phyloP scores from a whole-genome alignment of 2,113 vertebrate genomes.

The Chaetodon auriga region DNA sequence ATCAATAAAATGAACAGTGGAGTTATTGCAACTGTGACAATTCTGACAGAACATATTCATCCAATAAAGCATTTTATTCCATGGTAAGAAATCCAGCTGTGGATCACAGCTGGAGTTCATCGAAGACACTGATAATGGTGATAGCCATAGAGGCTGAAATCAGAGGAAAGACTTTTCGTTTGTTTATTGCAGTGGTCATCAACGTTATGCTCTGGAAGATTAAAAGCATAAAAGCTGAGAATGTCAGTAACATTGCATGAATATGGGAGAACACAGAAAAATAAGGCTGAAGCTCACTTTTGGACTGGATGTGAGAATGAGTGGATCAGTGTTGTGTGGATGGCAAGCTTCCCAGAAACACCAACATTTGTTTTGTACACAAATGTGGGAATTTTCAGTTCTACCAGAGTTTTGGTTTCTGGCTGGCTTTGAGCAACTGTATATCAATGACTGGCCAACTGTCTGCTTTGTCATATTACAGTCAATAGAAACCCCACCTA shows the following conservation, averaged over 20 bases:
- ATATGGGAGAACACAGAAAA: not conserved
- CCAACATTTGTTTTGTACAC: not conserved
- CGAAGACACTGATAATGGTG: not conserved
- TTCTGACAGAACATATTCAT: not conserved
- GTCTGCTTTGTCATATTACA: not conserved
- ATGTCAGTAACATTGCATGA: not conserved
- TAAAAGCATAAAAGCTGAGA: not conserved
- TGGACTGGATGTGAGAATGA: not conserved
- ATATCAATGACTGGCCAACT: not conserved
- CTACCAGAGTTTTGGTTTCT: not conserved
- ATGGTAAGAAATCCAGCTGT: slow-evolving; percentile 6
- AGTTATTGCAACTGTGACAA: slow-evolving; percentile 15
- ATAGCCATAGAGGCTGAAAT: not conserved
- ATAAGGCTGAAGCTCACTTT: not conserved
- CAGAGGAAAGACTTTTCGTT: not conserved
- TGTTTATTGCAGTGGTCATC: not conserved
- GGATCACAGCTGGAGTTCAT: not conserved
- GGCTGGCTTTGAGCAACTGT: not conserved
- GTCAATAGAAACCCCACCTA: not conserved
- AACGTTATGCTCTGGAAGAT: not conserved
- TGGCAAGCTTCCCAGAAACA: not conserved
- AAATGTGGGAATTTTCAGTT: not conserved
- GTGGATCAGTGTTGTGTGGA: not conserved
- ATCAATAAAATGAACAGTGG: slow-evolving; percentile 22
- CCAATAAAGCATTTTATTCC: slow-evolving; percentile 20